A percentile compares a stretch with the other conserved stretches of the same genome.
Evolutionary conservation across 2,113 vertebrate genomes (phyloP).

Genomic region (Ophiodon elongatus): DNA sequence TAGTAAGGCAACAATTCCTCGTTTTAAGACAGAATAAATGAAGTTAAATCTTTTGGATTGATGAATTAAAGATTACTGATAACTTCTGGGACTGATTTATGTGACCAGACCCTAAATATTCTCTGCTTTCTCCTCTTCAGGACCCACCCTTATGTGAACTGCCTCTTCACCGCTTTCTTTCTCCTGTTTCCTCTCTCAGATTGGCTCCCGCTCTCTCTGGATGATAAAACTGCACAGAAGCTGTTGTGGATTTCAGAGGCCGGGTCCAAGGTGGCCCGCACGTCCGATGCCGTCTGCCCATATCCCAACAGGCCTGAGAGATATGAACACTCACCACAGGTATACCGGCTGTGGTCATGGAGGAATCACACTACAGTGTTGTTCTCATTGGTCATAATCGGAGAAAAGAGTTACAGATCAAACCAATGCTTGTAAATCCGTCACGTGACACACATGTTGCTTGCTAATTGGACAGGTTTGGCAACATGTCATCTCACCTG

Average conservation of each 20-base stretch:
- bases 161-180: not conserved
- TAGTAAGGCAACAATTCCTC: not conserved
- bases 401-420: not conserved
- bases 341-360: conserved; percentile 32
- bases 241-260: conserved; percentile 84
- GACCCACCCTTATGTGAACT: not conserved
- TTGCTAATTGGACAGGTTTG: not conserved
- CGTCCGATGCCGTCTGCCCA: conserved; percentile 79
- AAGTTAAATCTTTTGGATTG: no score
- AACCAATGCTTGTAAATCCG: not conserved
- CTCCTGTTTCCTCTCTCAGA: conserved; percentile 60
- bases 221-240: conserved; percentile 85
- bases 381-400: not conserved
- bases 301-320: conserved; percentile 83
- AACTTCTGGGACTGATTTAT: not conserved
- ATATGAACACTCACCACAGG: conserved; percentile 84
- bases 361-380: not conserved
- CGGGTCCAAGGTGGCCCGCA: conserved; percentile 77
- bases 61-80: no score
- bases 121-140: not conserved
- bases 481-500: not conserved
- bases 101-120: not conserved
- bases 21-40: not conserved
- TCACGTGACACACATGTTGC: not conserved
- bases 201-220: conserved; percentile 78